Percentiles rank a stretch among this genome's conserved stretches.
Evolutionary conservation across 2,888 invertebrate species (phyloP).

Genomic region (Exocentrus adspersus): DNA sequence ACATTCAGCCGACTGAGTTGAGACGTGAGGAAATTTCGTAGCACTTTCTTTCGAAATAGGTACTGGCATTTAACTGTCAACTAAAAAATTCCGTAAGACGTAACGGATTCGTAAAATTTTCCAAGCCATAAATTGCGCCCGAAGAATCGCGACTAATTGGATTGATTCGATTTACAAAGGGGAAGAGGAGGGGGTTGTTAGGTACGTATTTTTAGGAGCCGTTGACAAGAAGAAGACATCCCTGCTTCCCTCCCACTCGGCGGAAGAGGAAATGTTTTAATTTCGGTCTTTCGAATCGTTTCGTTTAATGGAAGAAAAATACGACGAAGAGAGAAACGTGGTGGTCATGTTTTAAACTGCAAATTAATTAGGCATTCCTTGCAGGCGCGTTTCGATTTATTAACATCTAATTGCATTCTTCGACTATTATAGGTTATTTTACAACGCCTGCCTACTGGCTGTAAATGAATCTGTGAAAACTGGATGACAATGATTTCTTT

Average conservation of each 20-base stretch:
- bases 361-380: constrained; percentile 17
- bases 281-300: constrained; percentile 27
- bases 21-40: no score
- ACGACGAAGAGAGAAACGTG: not conserved
- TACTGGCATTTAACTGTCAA: not conserved
- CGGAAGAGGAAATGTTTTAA: constrained; percentile 33
- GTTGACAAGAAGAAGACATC: constrained; percentile 26
- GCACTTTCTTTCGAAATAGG: no score
- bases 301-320: constrained; percentile 31
- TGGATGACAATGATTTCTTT: no score
- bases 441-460: no score
- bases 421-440: no score
- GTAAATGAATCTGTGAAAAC: no score
- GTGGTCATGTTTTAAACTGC: constrained; percentile 16
- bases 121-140: constrained; percentile 7
- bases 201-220: constrained; percentile 25
- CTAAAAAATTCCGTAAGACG: not conserved
- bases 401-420: constrained; percentile 5
- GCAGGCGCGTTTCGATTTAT: not conserved
- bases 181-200: no score
- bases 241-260: no score
- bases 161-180: constrained; percentile 25
- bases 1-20: no score
- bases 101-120: not conserved
- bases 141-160: constrained; percentile 16